These are phyloP conservation scores for Sus scrofa DNA, from an alignment of 2,113 vertebrate genomes.

Conservation along the genomic window T2T-Sscrofa CM000819.6:14054501-14055000, in stretches of 20 bases:
- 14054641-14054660: constrained; percentile 67
- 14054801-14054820: not conserved
- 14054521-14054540: constrained; percentile 68
- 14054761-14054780: not conserved
- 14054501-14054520: constrained; percentile 74
- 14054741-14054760: not conserved
- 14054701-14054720: not conserved
- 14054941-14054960: not conserved
- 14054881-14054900: fast-evolving
- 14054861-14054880: not conserved
- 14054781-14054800: not conserved
- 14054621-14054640: constrained; percentile 63
- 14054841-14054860: fast-evolving
- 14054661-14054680: constrained; percentile 38
- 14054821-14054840: not conserved
- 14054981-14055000: not conserved
- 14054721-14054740: not conserved
- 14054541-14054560: constrained; percentile 62
- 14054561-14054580: constrained; percentile 69
- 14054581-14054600: constrained; percentile 77
- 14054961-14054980: not conserved
- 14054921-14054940: not conserved
- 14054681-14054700: not conserved
- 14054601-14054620: constrained; percentile 59
- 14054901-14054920: not conserved